Conservation (phyloP, 2,888 invertebrate genomes). For the Noctuana brunneofusca region DNA sequence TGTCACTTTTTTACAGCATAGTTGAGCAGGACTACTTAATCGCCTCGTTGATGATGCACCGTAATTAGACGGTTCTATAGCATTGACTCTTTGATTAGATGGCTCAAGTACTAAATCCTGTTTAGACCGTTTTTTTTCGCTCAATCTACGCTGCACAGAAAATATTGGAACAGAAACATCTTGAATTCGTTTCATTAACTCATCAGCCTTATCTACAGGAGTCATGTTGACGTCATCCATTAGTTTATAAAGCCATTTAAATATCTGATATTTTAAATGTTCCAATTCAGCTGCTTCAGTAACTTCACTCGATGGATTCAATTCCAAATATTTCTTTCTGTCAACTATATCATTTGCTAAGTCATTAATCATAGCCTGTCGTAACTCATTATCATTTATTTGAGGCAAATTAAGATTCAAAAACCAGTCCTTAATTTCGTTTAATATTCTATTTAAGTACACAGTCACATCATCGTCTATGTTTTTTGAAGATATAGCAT, state of each 20-base stretch:
- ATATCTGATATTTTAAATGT: constrained; percentile 65
- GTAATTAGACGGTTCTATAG: constrained; percentile 13
- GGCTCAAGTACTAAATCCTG: neutral
- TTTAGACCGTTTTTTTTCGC: neutral
- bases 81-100: neutral
- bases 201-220: constrained; percentile 50
- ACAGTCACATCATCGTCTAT: constrained; percentile 36
- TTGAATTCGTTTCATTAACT: constrained; percentile 56
- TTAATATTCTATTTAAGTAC: constrained; percentile 44
- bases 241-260: constrained; percentile 66
- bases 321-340: constrained; percentile 58
- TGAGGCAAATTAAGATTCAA: constrained; percentile 44
- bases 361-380: constrained; percentile 51
- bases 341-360: constrained; percentile 65
- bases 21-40: constrained; percentile 8
- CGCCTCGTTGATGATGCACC: constrained; percentile 20
- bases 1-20: constrained; percentile 18
- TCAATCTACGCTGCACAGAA: constrained; percentile 26
- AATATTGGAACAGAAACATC: constrained; percentile 51
- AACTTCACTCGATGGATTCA: constrained; percentile 46
- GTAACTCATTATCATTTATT: constrained; percentile 44
- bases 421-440: constrained; percentile 62
- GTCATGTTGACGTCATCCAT: constrained; percentile 51
- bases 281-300: constrained; percentile 56
- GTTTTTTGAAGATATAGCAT: constrained; percentile 41